Evolutionary conservation across 1,140 invertebrate genomes (phyloP).

Genomic region (Hyles vespertilio): DNA sequence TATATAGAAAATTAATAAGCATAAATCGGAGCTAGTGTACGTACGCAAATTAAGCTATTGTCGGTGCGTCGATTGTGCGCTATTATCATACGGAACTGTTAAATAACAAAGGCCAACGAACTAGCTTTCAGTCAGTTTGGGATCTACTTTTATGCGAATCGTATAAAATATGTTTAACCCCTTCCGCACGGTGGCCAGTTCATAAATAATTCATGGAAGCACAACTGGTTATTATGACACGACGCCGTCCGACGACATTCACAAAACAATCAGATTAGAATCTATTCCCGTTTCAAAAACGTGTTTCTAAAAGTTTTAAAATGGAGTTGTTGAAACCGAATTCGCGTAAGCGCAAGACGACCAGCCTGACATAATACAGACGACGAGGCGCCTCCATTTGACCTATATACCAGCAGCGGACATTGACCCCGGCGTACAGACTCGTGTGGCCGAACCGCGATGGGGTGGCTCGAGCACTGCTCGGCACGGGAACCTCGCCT

Average conservation of each 20-base stretch:
- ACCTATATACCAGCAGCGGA: constrained; percentile 64
- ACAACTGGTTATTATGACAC: constrained; percentile 33
- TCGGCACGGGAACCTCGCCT: constrained; percentile 9
- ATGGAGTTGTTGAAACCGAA: constrained; percentile 35
- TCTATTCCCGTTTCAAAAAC: constrained; percentile 42
- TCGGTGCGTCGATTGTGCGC: constrained; percentile 22
- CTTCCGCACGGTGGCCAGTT: constrained; percentile 29
- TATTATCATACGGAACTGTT: constrained; percentile 31
- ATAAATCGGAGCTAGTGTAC: constrained; percentile 9
- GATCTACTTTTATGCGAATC: constrained; percentile 4
- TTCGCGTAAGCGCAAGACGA: constrained; percentile 33
- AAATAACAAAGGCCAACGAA: constrained; percentile 28
- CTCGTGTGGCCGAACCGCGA: constrained; percentile 35
- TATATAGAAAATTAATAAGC: constrained; percentile 19
- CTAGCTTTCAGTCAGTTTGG: constrained; percentile 28
- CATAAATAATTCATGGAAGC: constrained; percentile 40
- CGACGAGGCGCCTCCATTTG: constrained; percentile 61
- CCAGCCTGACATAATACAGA: constrained; percentile 56
- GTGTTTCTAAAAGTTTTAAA: constrained; percentile 35
- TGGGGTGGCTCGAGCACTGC: constrained; percentile 23
- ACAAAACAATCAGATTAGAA: constrained; percentile 34
- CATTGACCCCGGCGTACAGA: constrained; percentile 54
- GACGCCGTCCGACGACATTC: constrained; percentile 21
- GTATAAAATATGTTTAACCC: constrained; percentile 29
- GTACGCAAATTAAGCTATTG: constrained; percentile 5